These are phyloP conservation scores for Drosophila busckii DNA, from an alignment of 1,140 invertebrate species.

Conservation along the genomic window DNA sequence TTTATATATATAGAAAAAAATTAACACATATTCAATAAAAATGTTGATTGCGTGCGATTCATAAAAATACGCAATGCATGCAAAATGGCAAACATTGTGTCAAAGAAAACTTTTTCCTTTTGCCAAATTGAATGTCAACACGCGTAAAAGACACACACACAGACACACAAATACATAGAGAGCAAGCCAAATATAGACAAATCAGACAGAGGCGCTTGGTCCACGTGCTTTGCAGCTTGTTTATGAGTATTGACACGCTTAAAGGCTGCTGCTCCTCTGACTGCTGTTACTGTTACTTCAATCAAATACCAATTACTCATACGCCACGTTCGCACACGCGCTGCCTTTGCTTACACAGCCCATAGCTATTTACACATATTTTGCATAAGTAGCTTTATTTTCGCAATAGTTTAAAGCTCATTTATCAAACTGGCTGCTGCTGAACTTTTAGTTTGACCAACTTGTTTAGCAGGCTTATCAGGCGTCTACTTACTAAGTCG, in stretches of 20 bases:
- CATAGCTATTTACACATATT: too few species aligned
- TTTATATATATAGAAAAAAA: constrained; percentile 20
- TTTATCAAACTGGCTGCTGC: too few species aligned
- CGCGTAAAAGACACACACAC: constrained; percentile 48
- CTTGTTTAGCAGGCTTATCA: too few species aligned
- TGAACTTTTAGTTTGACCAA: too few species aligned
- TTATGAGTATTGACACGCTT: constrained; percentile 56
- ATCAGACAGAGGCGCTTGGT: constrained; percentile 43
- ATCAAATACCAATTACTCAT: constrained; percentile 72
- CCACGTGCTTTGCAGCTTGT: constrained; percentile 63
- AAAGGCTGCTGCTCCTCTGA: constrained; percentile 6
- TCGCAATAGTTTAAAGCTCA: too few species aligned
- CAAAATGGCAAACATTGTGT: constrained; percentile 49
- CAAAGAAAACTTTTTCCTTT: constrained; percentile 61
- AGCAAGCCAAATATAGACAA: not conserved
- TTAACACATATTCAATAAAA: constrained; percentile 67
- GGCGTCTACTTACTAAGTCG: too few species aligned
- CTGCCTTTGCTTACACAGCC: too few species aligned
- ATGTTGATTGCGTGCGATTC: constrained; percentile 36
- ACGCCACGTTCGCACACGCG: constrained; percentile 50
- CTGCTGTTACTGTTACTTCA: constrained; percentile 27
- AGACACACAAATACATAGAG: not conserved
- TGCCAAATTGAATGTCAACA: constrained; percentile 75
- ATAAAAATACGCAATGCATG: constrained; percentile 58
- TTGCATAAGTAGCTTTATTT: too few species aligned